Base-by-base conservation (phyloP, 2,888 invertebrate species). In the Polyploca ridens region DNA sequence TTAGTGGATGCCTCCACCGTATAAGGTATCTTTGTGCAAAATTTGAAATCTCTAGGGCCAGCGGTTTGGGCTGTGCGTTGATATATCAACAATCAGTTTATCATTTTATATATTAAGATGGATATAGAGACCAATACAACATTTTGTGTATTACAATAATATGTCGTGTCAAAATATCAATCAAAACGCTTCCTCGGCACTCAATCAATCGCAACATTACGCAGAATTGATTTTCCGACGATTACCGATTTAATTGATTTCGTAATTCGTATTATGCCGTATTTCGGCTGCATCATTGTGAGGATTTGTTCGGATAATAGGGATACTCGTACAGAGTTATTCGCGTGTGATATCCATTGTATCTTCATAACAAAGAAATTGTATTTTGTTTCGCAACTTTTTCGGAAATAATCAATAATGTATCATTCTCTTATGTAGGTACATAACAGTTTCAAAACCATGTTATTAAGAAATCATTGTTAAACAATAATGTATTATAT, bases 221-320 rank as follows among this genome's bases (percentile, higher is more conserved):
- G 67, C 66, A 74, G 66, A 73, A 81, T 79, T 77, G 75, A 76
- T 75, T 76, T 77, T 67, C 69, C 66, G 69, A 69, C 74, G 72
- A 77, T 80, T 78, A 81, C 74, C 73, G 74, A 71, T 70, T 66
- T 72, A 73, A 73, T 74, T 75, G 72, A 72, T 78, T 77, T 75
- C 70, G 72, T 73, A 77, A 80, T 74, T 71, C 73, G 65, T 69
- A 72, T 76, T 70, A 74, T 67, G 59, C 64, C 66, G 66, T 67
- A 70, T 69, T 62, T 69, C 69, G 63, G 70, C 66, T 73, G 70
- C 16, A 41, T 41, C 41, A 61, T 44, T 41, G 44, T 60, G 38
- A 11, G 62, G 68, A 71, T 74, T 74, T 71, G 65, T 59, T 49
- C 65, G 66, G 75, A 69, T 74, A 62, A 66, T 33, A 67, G 66